Evolutionary conservation across 1,140 invertebrate species (phyloP), one percentile per base, ranked within the genome.

Genomic region (Drosophila sulfurigaster): DNA sequence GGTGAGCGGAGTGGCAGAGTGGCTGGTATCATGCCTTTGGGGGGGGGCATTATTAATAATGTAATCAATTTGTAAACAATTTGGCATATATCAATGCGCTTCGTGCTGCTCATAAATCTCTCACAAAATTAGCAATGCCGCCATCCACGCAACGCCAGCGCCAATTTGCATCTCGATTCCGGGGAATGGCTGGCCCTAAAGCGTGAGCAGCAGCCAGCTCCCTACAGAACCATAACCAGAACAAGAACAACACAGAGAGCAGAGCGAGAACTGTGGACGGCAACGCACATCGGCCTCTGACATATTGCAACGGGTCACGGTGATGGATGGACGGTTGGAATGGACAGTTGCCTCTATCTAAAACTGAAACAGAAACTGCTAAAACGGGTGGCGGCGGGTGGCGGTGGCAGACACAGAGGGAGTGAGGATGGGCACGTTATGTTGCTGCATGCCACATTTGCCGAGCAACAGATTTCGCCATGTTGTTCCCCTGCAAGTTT

Each of bases 1-100:
- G 56, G 30, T 7, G 30, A 32, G 5, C 8, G 35, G 35, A 38
- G 20, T 51, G 46, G 2, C 13, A 38, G 7, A 13, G 75, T 43
- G 75, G 69, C 69, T 77, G 49, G 28, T 35, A 10, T 56, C 30
- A 38, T 38, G 35, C 43, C 58, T 46, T 56, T 73, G 7, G 72
- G 79, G 72, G 79, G 69, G 77, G 83, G 82, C 82, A 88, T 89
- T 87, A 87, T 87, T 87, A 83, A 87, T 87, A 87, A 87, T 87
- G 83, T 78, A 87, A 87, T 87, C 83, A 87, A 87, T 87, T 87
- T 89, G 83, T 89, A 87, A 87, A 87, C 83, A 87, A 87, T 87
- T 87, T 87, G 85, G 85, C 85, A 83, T 87, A 87, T 88, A 87
- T 87, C 83, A 87, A 87, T 87, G 83, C 75, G 74, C 81, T 87